phyloP scores from a whole-genome alignment of 2,797 vertebrate species.

The Phalanger gymnotis region DNA sequence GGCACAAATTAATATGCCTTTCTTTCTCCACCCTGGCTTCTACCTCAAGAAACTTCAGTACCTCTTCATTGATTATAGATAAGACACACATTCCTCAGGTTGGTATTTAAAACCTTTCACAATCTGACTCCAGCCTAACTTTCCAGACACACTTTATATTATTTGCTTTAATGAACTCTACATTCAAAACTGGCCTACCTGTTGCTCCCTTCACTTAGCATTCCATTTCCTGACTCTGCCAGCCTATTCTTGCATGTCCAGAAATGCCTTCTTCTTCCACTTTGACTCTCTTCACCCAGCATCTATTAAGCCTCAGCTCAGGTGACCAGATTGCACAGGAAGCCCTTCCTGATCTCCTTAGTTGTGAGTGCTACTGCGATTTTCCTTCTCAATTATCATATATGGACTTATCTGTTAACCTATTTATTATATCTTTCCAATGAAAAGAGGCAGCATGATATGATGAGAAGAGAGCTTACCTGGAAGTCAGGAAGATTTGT shows the following conservation, averaged over 20 bases:
- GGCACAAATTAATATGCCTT: no score
- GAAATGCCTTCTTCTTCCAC: neutral
- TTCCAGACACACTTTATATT: neutral
- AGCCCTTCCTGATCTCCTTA: neutral
- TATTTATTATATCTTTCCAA: neutral
- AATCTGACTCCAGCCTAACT: neutral
- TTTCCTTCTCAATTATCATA: neutral
- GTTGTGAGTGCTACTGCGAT: neutral
- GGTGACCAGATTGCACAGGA: neutral
- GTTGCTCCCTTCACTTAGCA: neutral
- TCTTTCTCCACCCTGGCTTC: neutral
- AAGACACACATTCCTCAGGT: neutral
- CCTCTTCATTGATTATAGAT: neutral
- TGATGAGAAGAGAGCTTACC: neutral
- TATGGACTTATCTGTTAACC: neutral
- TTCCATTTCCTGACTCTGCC: neutral
- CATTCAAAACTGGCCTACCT: neutral
- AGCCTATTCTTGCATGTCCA: neutral
- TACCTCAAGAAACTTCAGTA: neutral
- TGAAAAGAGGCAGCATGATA: neutral
- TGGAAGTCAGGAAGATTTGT: neutral
- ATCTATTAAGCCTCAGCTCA: neutral
- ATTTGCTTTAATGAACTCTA: neutral
- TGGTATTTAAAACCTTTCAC: neutral
- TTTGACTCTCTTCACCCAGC: neutral